phyloP scores from a whole-genome alignment of 2,113 vertebrate genomes.

The Anseranas semipalmata region DNA sequence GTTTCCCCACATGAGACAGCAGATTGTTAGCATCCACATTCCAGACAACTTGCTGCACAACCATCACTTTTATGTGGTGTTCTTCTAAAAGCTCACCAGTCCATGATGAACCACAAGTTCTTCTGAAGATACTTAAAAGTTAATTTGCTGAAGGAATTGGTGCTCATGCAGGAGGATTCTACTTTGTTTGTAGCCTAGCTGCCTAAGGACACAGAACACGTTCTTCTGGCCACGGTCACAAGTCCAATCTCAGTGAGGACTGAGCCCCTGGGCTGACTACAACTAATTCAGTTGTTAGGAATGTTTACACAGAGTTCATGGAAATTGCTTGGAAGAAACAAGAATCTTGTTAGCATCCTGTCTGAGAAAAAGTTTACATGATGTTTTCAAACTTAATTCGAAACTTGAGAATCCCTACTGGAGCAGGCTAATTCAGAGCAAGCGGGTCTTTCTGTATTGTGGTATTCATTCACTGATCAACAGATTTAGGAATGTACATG shows the following conservation, averaged over 20 bases:
- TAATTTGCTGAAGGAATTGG: not conserved
- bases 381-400: not conserved
- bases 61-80: not conserved
- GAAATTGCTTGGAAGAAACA: not conserved
- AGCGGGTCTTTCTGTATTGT: not conserved
- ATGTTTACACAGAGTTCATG: not conserved
- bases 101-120: not conserved
- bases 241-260: not conserved
- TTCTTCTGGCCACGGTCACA: not conserved
- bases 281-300: not conserved
- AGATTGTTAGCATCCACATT: not conserved
- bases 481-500: not conserved
- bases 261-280: not conserved
- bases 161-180: not conserved
- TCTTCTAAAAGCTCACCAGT: not conserved
- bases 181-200: not conserved
- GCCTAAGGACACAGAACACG: not conserved
- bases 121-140: not conserved
- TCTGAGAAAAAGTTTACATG: not conserved
- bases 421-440: not conserved
- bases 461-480: not conserved
- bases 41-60: not conserved
- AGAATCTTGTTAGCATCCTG: not conserved
- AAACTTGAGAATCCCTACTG: not conserved
- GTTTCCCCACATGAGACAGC: not conserved